Evolutionary conservation across 2,797 vertebrate species (phyloP).

Genomic region (Petrocephalus schoutedeni): DNA sequence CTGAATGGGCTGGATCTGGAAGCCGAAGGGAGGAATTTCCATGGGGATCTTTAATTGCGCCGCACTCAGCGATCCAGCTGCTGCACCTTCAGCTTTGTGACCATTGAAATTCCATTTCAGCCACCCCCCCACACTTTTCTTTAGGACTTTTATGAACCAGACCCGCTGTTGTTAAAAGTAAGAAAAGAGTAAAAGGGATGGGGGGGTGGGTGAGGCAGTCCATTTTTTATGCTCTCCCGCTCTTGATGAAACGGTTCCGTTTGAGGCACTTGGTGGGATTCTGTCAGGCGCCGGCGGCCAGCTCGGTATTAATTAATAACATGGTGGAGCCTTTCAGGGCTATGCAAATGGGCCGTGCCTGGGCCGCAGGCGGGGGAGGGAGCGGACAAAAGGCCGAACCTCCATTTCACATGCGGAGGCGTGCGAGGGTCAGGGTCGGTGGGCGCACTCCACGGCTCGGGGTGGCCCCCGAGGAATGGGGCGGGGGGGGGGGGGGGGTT

Average conservation of each 20-base stretch:
- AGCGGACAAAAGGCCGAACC: conserved; percentile 12
- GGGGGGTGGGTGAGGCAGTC: conserved; percentile 28
- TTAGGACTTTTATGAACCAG: conserved; percentile 20
- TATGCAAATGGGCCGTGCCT: conserved; percentile 26
- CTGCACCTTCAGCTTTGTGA: conserved; percentile 27
- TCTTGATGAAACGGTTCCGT: conserved; percentile 23
- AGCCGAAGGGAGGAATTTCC: neutral
- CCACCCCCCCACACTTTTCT: conserved; percentile 38
- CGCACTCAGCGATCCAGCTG: conserved; percentile 5
- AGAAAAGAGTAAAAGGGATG: conserved; percentile 49
- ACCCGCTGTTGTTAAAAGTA: conserved; percentile 37
- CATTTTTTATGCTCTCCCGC: conserved; percentile 27
- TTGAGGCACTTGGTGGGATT: conserved; percentile 18
- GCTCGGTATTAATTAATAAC: conserved; percentile 30
- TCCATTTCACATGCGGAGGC: conserved; percentile 23
- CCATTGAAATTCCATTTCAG: conserved; percentile 23
- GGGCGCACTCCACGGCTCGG: conserved; percentile 19
- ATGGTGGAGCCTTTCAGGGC: conserved; percentile 15
- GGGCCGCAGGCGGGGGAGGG: conserved; percentile 31
- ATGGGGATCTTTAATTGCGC: conserved; percentile 11
- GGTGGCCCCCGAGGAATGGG: neutral
- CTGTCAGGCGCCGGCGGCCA: neutral
- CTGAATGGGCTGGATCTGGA: conserved; percentile 15
- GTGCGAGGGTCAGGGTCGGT: conserved; percentile 9
- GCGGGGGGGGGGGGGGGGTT: conserved; percentile 46